Evolutionary conservation across 1,140 invertebrate species (phyloP).

Genomic region (Eriocheir sinensis): DNA sequence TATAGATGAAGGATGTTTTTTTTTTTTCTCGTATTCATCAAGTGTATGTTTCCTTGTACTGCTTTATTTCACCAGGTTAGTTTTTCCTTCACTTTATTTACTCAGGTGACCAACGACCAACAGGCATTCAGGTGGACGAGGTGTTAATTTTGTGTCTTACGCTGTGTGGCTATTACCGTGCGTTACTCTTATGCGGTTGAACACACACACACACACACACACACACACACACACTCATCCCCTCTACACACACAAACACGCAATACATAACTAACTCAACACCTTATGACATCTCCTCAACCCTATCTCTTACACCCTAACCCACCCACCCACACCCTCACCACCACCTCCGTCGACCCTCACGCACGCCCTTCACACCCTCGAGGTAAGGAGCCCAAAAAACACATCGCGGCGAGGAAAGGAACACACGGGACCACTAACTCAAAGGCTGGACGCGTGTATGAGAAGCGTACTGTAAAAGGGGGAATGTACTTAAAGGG

Average conservation of each 20-base stretch:
- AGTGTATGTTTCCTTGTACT: too few species aligned
- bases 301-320: background rate
- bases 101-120: too few species aligned
- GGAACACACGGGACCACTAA: background rate
- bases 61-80: too few species aligned
- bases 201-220: constrained; percentile 13
- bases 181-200: background rate
- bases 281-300: background rate
- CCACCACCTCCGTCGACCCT: background rate
- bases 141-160: background rate
- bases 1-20: too few species aligned
- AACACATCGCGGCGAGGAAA: background rate
- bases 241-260: background rate
- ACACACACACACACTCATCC: too few species aligned
- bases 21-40: too few species aligned
- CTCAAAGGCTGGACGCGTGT: background rate
- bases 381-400: background rate
- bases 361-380: too few species aligned
- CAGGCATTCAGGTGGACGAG: background rate
- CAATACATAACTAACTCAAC: background rate
- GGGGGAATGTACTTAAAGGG: constrained; percentile 20
- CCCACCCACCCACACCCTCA: background rate
- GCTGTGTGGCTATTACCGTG: too few species aligned
- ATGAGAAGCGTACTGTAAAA: background rate
- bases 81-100: too few species aligned